phyloP scores from a whole-genome alignment of 2,113 vertebrate species.

The Brienomyrus longianalis region DNA sequence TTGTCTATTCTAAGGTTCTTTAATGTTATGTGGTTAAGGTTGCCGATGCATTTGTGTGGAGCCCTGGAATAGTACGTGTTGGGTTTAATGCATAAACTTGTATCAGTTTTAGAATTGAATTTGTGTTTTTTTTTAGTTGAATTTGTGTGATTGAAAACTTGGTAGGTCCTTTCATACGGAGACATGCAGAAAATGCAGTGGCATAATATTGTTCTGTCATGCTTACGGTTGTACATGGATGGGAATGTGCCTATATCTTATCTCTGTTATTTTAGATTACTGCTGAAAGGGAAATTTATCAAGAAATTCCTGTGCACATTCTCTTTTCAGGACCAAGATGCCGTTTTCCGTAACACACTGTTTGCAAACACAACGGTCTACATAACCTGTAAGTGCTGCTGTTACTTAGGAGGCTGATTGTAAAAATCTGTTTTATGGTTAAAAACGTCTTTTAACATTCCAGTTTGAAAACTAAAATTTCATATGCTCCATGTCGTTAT shows the following conservation, averaged over 20 bases:
- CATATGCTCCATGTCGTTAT: not conserved
- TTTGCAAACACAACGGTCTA: conserved; percentile 62
- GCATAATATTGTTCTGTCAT: not conserved
- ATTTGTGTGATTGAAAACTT: not conserved
- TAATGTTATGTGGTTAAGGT: not conserved
- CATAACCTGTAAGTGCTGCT: conserved; percentile 56
- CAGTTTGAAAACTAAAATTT: no score
- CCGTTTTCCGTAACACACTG: conserved; percentile 59
- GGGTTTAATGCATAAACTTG: not conserved
- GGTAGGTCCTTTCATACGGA: not conserved
- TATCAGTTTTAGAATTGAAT: not conserved
- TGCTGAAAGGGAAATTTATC: not conserved
- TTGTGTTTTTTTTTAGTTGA: not conserved
- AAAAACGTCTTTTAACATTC: no score
- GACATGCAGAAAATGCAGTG: not conserved
- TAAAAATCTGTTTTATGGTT: no score
- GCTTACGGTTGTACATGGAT: not conserved
- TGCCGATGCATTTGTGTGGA: not conserved
- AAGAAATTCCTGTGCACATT: not conserved
- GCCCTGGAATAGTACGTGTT: not conserved
- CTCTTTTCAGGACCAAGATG: conserved; percentile 46
- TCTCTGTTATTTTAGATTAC: not conserved
- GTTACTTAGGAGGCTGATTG: not conserved
- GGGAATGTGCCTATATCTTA: not conserved
- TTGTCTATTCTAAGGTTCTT: not conserved